Conservation (phyloP, 2,888 invertebrate species). For the Sipunculus nudus region DNA sequence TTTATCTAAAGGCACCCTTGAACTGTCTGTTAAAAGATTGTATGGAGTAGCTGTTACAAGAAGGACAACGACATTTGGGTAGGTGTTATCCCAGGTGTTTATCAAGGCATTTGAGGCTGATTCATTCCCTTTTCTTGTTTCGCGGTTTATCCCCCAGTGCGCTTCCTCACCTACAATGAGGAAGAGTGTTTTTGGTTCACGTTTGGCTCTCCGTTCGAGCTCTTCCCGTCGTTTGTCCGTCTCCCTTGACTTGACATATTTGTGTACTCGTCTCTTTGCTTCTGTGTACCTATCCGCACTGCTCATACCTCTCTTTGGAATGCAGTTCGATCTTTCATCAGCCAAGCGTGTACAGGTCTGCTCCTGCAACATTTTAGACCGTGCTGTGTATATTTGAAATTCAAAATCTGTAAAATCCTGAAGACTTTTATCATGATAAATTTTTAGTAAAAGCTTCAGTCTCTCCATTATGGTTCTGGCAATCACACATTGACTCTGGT, state of each 20-base stretch:
- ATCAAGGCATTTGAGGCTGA: too few species aligned
- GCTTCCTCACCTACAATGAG: constrained; percentile 14
- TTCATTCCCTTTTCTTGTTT: not conserved
- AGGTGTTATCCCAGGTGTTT: constrained; percentile 4
- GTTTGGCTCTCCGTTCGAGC: not conserved
- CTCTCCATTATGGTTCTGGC: too few species aligned
- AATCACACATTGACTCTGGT: too few species aligned
- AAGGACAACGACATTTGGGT: constrained; percentile 13
- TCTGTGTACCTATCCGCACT: not conserved
- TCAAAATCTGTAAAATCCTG: constrained; percentile 8
- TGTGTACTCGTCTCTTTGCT: not conserved
- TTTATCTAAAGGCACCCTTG: constrained; percentile 8
- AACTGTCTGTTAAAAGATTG: constrained; percentile 12
- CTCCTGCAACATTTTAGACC: constrained; percentile 7
- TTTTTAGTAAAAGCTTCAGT: constrained; percentile 2
- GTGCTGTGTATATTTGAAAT: constrained; percentile 17
- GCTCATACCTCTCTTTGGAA: too few species aligned
- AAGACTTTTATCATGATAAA: not conserved
- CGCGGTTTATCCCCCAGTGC: constrained; percentile 3
- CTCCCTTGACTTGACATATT: not conserved
- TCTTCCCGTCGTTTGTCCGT: not conserved
- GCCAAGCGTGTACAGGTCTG: constrained; percentile 10
- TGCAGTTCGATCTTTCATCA: too few species aligned
- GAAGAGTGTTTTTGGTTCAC: constrained; percentile 1
- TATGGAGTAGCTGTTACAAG: constrained; percentile 17